Conservation (phyloP, 2,888 invertebrate genomes). For the Sicus ferrugineus region DNA sequence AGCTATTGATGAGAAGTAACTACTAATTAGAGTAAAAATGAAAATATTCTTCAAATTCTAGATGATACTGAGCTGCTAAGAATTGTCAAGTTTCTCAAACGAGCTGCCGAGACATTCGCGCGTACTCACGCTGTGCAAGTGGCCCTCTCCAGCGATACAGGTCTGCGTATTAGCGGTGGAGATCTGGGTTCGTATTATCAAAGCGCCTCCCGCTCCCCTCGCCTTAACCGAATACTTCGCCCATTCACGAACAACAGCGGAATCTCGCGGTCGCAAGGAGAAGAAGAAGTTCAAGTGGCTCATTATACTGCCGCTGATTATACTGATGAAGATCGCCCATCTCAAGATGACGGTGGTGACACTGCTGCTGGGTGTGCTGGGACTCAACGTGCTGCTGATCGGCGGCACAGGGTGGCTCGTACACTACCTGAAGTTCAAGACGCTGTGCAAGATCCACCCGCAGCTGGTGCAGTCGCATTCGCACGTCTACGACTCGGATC, state of each 20-base stretch:
- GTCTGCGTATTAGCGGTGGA: slow-evolving; percentile 49
- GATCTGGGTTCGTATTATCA: slow-evolving; percentile 50
- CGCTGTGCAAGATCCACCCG: slow-evolving; percentile 62
- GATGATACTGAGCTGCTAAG: slow-evolving; percentile 56
- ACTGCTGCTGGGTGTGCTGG: slow-evolving; percentile 55
- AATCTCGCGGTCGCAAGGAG: slow-evolving; percentile 50
- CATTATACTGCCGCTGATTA: slow-evolving; percentile 58
- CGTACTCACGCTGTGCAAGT: slow-evolving; percentile 59
- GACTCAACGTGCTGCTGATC: slow-evolving; percentile 57
- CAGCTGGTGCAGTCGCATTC: slow-evolving; percentile 61
- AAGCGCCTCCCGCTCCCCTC: not conserved
- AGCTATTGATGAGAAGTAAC: not conserved
- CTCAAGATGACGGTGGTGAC: slow-evolving; percentile 59
- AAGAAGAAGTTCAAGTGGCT: slow-evolving; percentile 57
- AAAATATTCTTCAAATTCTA: slow-evolving; percentile 32
- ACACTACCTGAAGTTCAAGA: slow-evolving; percentile 61
- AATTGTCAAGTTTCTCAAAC: slow-evolving; percentile 57
- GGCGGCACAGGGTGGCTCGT: slow-evolving; percentile 60
- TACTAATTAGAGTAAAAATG: not conserved
- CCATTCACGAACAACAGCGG: slow-evolving; percentile 39
- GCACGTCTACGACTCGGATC: slow-evolving; percentile 61
- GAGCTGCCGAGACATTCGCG: slow-evolving; percentile 57
- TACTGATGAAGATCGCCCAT: slow-evolving; percentile 61
- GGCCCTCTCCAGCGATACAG: slow-evolving; percentile 54
- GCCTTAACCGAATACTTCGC: not conserved